These are phyloP conservation scores for Myocastor coypus DNA, from an alignment of 2,113 vertebrate genomes.

Conservation along the genomic window DNA sequence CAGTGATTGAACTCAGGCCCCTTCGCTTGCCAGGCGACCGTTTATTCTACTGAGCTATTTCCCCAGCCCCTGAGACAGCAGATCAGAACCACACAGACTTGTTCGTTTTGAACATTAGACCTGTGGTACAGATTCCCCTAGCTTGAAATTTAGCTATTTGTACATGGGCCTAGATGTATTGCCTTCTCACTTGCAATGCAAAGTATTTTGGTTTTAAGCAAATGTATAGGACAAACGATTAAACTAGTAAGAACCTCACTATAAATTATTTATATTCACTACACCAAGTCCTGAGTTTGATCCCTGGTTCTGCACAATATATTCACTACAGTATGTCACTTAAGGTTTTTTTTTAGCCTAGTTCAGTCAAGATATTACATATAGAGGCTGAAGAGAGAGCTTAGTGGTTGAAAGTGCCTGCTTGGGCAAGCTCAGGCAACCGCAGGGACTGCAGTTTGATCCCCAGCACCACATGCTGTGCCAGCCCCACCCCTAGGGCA, in stretches of 20 bases:
- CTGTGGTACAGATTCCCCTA: slow-evolving; percentile 14
- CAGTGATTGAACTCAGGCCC: too few relatives aligned
- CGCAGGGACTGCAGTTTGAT: too few relatives aligned
- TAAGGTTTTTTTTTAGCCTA: slow-evolving; percentile 31
- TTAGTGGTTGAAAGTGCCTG: too few relatives aligned
- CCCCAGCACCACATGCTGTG: too few relatives aligned
- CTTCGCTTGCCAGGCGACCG: too few relatives aligned
- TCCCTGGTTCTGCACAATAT: too few relatives aligned
- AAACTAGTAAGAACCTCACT: slow-evolving; percentile 20
- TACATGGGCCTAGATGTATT: neutral
- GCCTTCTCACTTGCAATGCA: neutral
- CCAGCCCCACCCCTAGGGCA: too few relatives aligned
- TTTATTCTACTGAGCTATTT: too few relatives aligned
- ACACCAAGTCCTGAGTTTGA: neutral
- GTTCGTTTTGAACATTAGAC: slow-evolving; percentile 41
- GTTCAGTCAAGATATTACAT: slow-evolving; percentile 4
- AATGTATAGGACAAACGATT: slow-evolving; percentile 49
- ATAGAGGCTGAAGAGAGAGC: too few relatives aligned
- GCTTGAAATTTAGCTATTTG: slow-evolving; percentile 54
- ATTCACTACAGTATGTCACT: neutral
- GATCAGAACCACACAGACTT: neutral
- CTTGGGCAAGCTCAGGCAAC: too few relatives aligned
- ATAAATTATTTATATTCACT: slow-evolving; percentile 51
- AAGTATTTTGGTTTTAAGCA: slow-evolving; percentile 35
- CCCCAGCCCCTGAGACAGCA: neutral